Conservation (phyloP, 2,888 invertebrate species). For the Ecdyonurus torrentis region DNA sequence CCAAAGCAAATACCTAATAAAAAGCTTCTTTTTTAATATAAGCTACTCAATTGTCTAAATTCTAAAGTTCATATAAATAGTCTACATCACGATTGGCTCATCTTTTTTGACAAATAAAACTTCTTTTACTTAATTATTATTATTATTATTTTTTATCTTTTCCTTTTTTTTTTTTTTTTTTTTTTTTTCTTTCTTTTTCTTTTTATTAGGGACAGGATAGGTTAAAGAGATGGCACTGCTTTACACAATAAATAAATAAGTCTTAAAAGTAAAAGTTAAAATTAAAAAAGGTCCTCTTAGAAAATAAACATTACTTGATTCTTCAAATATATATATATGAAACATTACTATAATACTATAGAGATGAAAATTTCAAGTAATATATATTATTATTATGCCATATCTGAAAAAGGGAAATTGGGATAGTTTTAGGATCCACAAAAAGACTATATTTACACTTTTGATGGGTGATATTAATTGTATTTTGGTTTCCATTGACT, state of each 20-base stretch:
- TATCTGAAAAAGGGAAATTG: slow-evolving; percentile 13
- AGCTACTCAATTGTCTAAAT: slow-evolving; percentile 13
- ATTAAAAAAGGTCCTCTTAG: no score
- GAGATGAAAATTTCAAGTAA: slow-evolving; percentile 8
- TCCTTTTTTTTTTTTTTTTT: neutral
- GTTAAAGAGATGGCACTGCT: slow-evolving; percentile 15
- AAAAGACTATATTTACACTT: slow-evolving; percentile 10
- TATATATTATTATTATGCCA: slow-evolving; percentile 15
- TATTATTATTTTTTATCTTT: neutral
- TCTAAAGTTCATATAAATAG: slow-evolving; percentile 16
- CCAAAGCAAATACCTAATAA: slow-evolving; percentile 14
- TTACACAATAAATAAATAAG: slow-evolving; percentile 8
- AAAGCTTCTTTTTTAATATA: slow-evolving; percentile 1
- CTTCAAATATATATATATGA: slow-evolving; percentile 3
- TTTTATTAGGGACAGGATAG: slow-evolving; percentile 4
- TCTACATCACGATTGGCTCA: slow-evolving; percentile 16
- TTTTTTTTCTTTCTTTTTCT: neutral
- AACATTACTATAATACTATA: neutral
- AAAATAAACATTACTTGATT: no score
- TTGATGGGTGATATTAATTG: neutral
- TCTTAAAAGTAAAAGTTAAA: slow-evolving; percentile 5
- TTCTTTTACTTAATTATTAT: no score
- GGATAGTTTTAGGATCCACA: slow-evolving; percentile 13
- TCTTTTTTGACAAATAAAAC: slow-evolving; percentile 9
- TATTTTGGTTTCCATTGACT: neutral